phyloP scores from a whole-genome alignment of 2,113 vertebrate genomes.

The Bungarus multicinctus region DNA sequence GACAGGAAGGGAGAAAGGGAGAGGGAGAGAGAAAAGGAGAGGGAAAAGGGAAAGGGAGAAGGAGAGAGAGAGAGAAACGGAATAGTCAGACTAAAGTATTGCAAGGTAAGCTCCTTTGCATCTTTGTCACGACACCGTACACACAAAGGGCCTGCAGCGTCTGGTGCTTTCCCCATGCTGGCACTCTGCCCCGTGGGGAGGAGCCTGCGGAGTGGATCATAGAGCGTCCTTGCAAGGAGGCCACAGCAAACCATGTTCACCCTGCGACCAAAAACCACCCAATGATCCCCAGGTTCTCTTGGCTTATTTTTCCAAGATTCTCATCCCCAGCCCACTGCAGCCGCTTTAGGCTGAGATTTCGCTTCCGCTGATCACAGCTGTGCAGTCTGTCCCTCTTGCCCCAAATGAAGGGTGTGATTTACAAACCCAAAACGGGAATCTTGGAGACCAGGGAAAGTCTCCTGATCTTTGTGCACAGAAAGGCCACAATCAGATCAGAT shows the following conservation, averaged over 20 bases:
- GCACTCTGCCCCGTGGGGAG: not conserved
- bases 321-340: not conserved
- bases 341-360: no score
- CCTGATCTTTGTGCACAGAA: not conserved
- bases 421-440: not conserved
- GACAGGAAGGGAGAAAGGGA: rapidly evolving
- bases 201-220: not conserved
- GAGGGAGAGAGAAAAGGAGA: no score
- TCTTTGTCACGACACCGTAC: not conserved
- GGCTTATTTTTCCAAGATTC: not conserved
- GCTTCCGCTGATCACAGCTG: not conserved
- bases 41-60: no score
- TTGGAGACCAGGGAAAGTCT: not conserved
- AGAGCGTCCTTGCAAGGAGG: not conserved
- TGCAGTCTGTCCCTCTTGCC: not conserved
- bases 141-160: not conserved
- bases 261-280: not conserved
- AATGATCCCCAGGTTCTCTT: not conserved
- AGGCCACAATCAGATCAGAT: not conserved
- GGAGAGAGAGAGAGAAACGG: no score
- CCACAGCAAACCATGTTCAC: not conserved
- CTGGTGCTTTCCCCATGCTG: not conserved
- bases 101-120: not conserved
- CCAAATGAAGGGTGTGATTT: not conserved
- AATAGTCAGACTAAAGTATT: not conserved